Base-by-base conservation (phyloP, 2,888 invertebrate species). In the Acrobasis consociella region DNA sequence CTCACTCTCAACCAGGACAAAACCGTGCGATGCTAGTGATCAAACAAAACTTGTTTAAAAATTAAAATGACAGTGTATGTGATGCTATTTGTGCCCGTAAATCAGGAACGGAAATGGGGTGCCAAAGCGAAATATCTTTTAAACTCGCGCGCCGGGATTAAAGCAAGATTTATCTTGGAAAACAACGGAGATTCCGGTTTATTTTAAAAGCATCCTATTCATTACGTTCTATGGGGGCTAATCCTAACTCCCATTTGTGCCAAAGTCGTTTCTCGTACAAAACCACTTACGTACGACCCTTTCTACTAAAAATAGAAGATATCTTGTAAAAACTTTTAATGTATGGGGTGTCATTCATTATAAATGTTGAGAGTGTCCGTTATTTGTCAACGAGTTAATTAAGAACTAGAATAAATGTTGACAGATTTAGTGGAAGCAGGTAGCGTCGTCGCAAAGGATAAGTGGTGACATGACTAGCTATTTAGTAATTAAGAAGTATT, bases 361-460 rank as follows among this genome's bases (percentile, higher is more conserved):
- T 76, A 82, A 77, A 78, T 76, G 71, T 74, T 75, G 72, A 77
- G 74, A 78, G 80, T 86, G 86, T 83, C 86, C 78, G 81, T 81
- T 80, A 88, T 91, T 89, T 88, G 89, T 91, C 89, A 87, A 80
- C 86, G 82, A 75, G 84, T 86, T 90, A 87, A 89, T 89, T 85
- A 84, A 69, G 70, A 69, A 75, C 74, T 78, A 75, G 80, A 80
- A 83, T 84, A 81, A 81, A 84, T 80, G 85, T 79, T 86, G 89
- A 89, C 83, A 83, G 83, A 83, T 86, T 86, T 86, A 86, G 78
- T 85, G 76, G 72, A 73, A 79, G 73, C 80, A 77, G 73, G 74
- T 80, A 80, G 77, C 74, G 76, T 72, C 78, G 74, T 82, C 74
- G 76, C 69, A 70, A 67, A 66, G 63, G 70, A 79, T 81, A 80